Evolutionary conservation across 2,113 vertebrate genomes (phyloP), one percentile per base, ranked within the genome.

Genomic region (Lasiurus borealis): DNA sequence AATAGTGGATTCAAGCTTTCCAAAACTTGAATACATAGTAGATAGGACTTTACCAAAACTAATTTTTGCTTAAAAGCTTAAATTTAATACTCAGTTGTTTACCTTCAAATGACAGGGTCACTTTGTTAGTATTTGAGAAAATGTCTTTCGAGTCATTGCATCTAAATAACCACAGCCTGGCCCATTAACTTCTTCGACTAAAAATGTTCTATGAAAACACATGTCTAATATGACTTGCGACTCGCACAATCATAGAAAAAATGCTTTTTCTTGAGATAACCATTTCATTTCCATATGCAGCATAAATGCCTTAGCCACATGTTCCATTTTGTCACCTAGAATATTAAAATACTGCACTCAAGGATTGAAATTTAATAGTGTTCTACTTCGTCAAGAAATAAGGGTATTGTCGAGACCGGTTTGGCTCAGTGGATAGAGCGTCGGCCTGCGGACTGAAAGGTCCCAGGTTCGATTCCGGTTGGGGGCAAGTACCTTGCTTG

Each of bases 31-130:
- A 14, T n/a, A n/a, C n/a, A n/a, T 11, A 48, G 48, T 25, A 2
- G 31, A 52, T 77, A 52, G n/a, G 52, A 59, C 52, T 83, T 91
- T 44, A 27, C 29, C 48, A 68, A 73, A 80, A 36, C 21, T 71
- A 25, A 59, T 80, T 75, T 72, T 96, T 92, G n/a, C 10, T 80
- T 89, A 23, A 57, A 75, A 92, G 34, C 34, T 85, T 46, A 66
- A 13, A 27, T 31, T 89, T 54, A 75, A 93, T 44, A 23, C n/a
- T 52, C 48, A 83, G 6, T 46, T 62, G 72, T 52, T 90, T 62
- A 69, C 62, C 64, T 66, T 91, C 19, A 91, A 92, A 57, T 81
- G 31, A 78, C 31, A 66, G 5, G 14, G 36, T 50, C 6, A 40
- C 12, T 75, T 76, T 69, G 21, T 25, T 76, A 4, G 68, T 68